Percentiles rank a stretch among this genome's conserved stretches.
phyloP scores from a whole-genome alignment of 2,797 vertebrate species.

The Tarsius wallacei region DNA sequence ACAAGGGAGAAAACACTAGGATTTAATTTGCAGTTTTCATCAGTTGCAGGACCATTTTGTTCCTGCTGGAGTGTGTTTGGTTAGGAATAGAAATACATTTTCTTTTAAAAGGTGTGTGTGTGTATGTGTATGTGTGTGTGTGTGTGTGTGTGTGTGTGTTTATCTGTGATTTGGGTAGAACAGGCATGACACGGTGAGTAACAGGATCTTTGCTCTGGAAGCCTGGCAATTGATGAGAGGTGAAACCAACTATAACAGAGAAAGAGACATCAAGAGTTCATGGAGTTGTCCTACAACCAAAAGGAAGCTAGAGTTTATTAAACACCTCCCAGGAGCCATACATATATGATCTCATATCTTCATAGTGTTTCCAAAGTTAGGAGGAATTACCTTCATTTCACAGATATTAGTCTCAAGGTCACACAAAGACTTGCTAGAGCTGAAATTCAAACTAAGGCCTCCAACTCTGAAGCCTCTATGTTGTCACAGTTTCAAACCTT shows the following conservation, averaged over 20 bases:
- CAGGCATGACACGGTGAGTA: background rate
- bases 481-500: background rate
- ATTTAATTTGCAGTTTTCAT: background rate
- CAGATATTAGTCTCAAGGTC: background rate
- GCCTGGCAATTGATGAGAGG: background rate
- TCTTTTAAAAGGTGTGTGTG: background rate
- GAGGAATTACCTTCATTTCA: background rate
- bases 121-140: too few relatives aligned
- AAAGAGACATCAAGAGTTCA: background rate
- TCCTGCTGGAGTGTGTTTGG: background rate
- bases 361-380: background rate
- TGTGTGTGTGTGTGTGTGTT: rapidly evolving
- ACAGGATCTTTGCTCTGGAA: conserved; percentile 17
- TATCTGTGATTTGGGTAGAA: background rate
- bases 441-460: background rate
- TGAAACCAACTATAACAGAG: background rate
- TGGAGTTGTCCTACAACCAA: background rate
- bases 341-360: background rate
- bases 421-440: background rate
- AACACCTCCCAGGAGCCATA: background rate
- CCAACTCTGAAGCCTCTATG: background rate
- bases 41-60: background rate
- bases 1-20: background rate
- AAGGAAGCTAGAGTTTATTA: background rate
- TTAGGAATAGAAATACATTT: background rate